phyloP scores from a whole-genome alignment of 2,797 vertebrate genomes.

The Oreochromis grahami region DNA sequence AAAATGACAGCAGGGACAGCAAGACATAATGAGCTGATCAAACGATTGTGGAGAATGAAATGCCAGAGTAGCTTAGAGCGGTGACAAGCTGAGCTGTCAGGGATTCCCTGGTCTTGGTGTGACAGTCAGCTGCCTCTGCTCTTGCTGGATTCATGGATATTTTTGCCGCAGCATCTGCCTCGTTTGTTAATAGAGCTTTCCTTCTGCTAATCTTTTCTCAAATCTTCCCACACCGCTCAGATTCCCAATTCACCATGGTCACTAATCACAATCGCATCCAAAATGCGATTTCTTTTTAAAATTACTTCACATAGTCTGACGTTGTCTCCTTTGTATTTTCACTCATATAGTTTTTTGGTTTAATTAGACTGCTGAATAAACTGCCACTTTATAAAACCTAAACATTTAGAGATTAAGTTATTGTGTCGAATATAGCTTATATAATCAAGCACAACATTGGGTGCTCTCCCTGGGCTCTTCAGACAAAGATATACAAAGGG shows the following conservation, averaged over 20 bases:
- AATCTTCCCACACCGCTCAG: background rate
- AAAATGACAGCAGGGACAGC: constrained; percentile 35
- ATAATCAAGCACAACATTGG: background rate
- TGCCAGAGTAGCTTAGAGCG: constrained; percentile 14
- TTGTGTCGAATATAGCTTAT: background rate
- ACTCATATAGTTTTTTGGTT: background rate
- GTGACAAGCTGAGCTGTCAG: constrained; percentile 19
- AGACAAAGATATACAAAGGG: background rate
- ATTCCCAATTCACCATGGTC: background rate
- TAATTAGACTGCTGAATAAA: constrained; percentile 1
- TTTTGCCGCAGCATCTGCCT: constrained; percentile 4
- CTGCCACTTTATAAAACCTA: background rate
- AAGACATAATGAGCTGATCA: constrained; percentile 54
- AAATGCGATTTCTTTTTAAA: background rate
- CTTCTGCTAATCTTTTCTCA: background rate
- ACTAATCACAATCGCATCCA: background rate
- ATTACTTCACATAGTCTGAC: background rate
- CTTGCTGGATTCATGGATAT: background rate
- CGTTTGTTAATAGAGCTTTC: background rate
- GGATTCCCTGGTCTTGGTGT: constrained; percentile 21
- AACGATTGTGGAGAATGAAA: constrained; percentile 45
- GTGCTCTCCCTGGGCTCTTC: background rate
- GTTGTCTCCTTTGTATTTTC: background rate
- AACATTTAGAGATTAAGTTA: background rate
- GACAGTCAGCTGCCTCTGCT: constrained; percentile 21